Base-by-base conservation (phyloP, 2,113 vertebrate genomes). In the Bujurquina vittata region DNA sequence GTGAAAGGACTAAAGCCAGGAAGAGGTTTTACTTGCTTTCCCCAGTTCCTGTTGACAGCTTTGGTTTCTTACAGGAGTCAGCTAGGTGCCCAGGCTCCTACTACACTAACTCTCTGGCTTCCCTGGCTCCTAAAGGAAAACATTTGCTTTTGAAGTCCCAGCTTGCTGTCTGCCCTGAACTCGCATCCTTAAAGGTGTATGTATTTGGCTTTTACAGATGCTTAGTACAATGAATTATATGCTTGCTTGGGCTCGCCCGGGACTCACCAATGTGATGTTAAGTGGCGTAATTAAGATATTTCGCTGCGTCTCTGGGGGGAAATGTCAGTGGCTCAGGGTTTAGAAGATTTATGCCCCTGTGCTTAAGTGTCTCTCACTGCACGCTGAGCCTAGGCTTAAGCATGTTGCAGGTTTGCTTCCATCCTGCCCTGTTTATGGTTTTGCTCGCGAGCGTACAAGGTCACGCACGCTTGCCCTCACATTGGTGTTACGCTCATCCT, bases 231-330 rank as follows among this genome's bases (percentile, higher is more conserved):
- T 90, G 88, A 92, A 91, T 94, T 82, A 91, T 90, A 76, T 86
- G 90, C 86, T 87, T 74, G 84, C 86, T 84, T 55, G 69, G 80
- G 80, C 89, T 92, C 90, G 69, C 87, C 77, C 69, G 83, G 89
- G 92, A 93, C 87, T 72, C 57, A 20, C n/a, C 84, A 12, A 89
- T 86, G 88, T 89, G 80, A 94, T 86, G 87, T 92, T 93, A 94
- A 94, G 90, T 92, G 92, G 85, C 89, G 79, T 90, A 93, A 94
- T 94, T 93, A 94, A 91, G 88, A 92, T 87, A 88, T 91, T 89
- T 89, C 20, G 17, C 83, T 69, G 84, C 67, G 67, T 91, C 86
- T 92, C 90, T 33, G 26, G 72, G 89, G 72, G 75, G 85, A 54
- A 67, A 87, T 87, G 94, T 91, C 88, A 88, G 82, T 35, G 83